phyloP scores from a whole-genome alignment of 2,797 vertebrate genomes.

The Gallinago stenura region DNA sequence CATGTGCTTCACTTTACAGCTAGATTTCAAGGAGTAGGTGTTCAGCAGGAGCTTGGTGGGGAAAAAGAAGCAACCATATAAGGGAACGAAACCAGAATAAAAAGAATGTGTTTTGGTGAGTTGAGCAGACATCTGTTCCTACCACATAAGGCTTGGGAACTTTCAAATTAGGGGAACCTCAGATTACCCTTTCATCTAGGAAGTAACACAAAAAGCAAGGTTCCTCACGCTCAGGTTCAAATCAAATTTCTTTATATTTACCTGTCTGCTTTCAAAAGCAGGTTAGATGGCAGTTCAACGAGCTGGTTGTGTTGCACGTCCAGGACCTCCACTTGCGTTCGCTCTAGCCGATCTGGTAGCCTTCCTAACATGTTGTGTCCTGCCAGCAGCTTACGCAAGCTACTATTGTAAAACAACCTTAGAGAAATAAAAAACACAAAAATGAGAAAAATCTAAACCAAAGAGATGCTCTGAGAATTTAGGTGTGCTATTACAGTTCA shows the following conservation, averaged over 20 bases:
- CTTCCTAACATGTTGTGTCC: slow-evolving; percentile 90
- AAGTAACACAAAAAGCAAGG: not conserved
- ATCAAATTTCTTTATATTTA: slow-evolving; percentile 53
- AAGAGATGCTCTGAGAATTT: not conserved
- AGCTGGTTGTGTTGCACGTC: slow-evolving; percentile 97
- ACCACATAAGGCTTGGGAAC: slow-evolving; percentile 10
- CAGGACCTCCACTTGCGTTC: slow-evolving; percentile 90
- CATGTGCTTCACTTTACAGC: slow-evolving; percentile 20
- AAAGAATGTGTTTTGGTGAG: slow-evolving; percentile 12
- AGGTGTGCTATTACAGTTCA: not conserved
- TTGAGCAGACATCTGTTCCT: slow-evolving; percentile 43
- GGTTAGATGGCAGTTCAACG: slow-evolving; percentile 89
- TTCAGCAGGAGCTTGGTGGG: slow-evolving; percentile 15
- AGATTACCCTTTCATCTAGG: slow-evolving; percentile 8
- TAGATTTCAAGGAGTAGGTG: slow-evolving; percentile 61
- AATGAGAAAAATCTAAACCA: not conserved
- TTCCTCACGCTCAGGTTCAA: not conserved
- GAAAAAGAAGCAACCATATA: slow-evolving; percentile 51
- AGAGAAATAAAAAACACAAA: not conserved
- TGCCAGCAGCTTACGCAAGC: slow-evolving; percentile 91
- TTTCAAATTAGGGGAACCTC: slow-evolving; percentile 10
- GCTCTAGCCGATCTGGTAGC: slow-evolving; percentile 92
- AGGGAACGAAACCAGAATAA: slow-evolving; percentile 45
- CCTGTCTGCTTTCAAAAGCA: slow-evolving; percentile 95
- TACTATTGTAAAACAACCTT: slow-evolving; percentile 92